A percentile compares a stretch with the other conserved stretches of the same genome.
phyloP scores from a whole-genome alignment of 2,797 vertebrate species.

The Tympanoctomys barrerae region DNA sequence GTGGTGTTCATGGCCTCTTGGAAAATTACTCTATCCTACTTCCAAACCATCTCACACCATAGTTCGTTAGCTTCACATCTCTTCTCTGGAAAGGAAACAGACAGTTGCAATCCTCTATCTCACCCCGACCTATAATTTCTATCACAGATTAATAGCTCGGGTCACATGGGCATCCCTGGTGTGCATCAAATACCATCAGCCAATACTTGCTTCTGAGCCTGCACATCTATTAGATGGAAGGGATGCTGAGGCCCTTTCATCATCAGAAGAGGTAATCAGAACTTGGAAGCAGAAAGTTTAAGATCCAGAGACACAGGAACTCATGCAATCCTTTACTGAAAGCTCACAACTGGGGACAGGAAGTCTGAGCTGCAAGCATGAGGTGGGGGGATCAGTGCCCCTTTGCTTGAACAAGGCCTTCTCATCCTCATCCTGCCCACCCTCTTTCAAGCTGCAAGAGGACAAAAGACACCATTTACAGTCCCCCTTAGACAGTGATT shows the following conservation, averaged over 20 bases:
- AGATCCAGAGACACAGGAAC: background rate
- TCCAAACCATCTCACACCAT: background rate
- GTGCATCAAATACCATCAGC: rapidly evolving
- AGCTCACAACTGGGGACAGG: background rate
- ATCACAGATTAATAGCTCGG: rapidly evolving
- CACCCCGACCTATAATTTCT: rapidly evolving
- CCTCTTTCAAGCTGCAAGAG: background rate
- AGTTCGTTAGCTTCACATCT: background rate
- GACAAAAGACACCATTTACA: conserved; percentile 53
- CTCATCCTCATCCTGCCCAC: background rate
- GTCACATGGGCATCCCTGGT: rapidly evolving
- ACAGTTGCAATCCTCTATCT: background rate
- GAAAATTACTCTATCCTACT: background rate
- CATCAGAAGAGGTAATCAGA: background rate
- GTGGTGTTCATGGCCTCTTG: background rate
- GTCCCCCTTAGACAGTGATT: background rate
- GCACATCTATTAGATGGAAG: background rate
- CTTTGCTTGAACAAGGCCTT: too few relatives aligned
- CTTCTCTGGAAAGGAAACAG: background rate
- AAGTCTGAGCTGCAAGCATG: background rate
- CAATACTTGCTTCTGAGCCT: background rate
- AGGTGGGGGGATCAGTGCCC: too few relatives aligned
- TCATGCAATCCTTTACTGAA: background rate
- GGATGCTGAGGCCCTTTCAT: background rate
- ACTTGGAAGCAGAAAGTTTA: background rate